phyloP scores from a whole-genome alignment of 2,113 vertebrate species.

The Oxyura jamaicensis region DNA sequence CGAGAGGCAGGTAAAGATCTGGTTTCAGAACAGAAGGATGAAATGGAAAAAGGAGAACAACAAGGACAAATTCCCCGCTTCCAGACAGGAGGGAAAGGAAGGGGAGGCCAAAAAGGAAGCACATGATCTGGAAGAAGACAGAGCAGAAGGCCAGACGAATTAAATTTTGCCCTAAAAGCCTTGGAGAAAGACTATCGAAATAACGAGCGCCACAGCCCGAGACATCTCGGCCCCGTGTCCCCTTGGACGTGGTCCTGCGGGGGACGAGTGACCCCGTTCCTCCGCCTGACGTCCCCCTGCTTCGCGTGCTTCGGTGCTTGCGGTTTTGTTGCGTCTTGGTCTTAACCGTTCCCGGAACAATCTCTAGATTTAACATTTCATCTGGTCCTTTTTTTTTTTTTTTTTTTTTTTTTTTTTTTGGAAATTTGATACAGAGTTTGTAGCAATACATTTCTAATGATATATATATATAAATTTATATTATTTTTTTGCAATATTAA shows the following conservation, averaged over 20 bases:
- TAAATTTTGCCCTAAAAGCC: constrained; percentile 58
- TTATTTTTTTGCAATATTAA: constrained; percentile 38
- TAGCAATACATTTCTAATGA: constrained; percentile 68
- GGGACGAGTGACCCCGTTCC: constrained; percentile 59
- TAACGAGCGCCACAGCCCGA: neutral
- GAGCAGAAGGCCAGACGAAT: constrained; percentile 67
- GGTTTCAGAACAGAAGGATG: constrained; percentile 89
- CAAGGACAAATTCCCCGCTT: constrained; percentile 86
- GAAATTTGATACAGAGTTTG: constrained; percentile 71
- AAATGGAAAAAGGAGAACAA: constrained; percentile 92
- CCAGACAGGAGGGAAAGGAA: constrained; percentile 81
- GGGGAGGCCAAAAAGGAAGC: constrained; percentile 78
- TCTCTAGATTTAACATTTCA: constrained; percentile 24
- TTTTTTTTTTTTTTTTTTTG: neutral
- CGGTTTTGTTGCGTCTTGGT: neutral
- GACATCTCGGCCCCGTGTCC: neutral
- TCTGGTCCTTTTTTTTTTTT: neutral
- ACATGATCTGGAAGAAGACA: constrained; percentile 74
- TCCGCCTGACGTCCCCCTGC: constrained; percentile 46
- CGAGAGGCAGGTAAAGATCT: constrained; percentile 88
- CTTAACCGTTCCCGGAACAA: neutral
- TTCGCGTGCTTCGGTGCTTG: constrained; percentile 45
- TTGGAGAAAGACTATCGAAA: constrained; percentile 49
- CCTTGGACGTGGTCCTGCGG: constrained; percentile 18
- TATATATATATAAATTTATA: neutral